phyloP scores from a whole-genome alignment of 2,797 vertebrate species.

The Schizopygopsis pylzovi region DNA sequence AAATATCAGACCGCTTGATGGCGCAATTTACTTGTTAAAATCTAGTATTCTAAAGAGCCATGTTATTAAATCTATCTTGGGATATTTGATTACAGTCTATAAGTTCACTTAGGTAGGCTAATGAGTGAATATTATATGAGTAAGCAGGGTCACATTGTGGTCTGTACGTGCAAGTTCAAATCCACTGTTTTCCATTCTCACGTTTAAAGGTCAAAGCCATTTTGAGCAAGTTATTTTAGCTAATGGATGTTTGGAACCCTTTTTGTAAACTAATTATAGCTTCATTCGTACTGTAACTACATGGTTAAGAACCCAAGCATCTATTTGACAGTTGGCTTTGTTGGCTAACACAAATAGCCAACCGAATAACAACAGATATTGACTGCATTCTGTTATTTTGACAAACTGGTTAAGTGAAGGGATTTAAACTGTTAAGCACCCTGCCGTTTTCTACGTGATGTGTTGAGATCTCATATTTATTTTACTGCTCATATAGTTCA shows the following conservation, averaged over 20 bases:
- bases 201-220: conserved; percentile 8
- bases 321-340: not conserved
- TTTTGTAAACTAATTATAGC: conserved; percentile 17
- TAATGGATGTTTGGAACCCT: not conserved
- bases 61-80: not conserved
- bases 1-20: not conserved
- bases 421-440: not conserved
- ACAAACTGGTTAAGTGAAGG: not conserved
- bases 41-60: no score
- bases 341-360: conserved; percentile 3
- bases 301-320: not conserved
- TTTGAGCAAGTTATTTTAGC: conserved; percentile 15
- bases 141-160: not conserved
- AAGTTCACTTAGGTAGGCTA: not conserved
- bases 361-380: not conserved
- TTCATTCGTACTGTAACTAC: not conserved
- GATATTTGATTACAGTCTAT: not conserved
- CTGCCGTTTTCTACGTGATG: not conserved
- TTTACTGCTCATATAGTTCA: not conserved
- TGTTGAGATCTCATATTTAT: not conserved
- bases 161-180: not conserved
- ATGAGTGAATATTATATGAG: not conserved
- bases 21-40: not conserved
- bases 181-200: not conserved
- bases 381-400: not conserved